Evolutionary conservation across 2,888 invertebrate genomes (phyloP).

Genomic region (Eristalinus sepulchralis): DNA sequence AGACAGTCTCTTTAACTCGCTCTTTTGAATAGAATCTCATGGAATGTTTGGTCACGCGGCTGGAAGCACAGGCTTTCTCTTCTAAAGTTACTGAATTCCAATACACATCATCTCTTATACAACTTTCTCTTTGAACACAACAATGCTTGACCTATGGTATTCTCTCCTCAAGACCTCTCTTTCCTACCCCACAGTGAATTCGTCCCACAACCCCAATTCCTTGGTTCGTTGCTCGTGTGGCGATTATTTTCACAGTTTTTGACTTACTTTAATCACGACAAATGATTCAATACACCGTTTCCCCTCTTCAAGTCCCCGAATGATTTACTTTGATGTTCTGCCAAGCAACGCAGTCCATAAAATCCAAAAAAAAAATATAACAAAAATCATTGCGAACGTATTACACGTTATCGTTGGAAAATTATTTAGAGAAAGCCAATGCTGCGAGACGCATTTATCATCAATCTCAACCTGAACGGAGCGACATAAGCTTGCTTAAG

Average conservation of each 20-base stretch:
- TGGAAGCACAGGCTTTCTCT: neutral
- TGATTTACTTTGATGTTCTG: slow-evolving; percentile 36
- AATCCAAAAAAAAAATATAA: slow-evolving; percentile 29
- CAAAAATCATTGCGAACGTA: slow-evolving; percentile 29
- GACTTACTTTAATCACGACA: neutral
- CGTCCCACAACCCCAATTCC: neutral
- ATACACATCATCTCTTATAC: slow-evolving; percentile 54
- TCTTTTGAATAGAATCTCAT: neutral
- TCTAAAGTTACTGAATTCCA: slow-evolving; percentile 20
- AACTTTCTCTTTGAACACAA: slow-evolving; percentile 10
- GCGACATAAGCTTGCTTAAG: slow-evolving; percentile 2
- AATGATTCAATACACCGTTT: neutral
- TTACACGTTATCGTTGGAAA: slow-evolving; percentile 15
- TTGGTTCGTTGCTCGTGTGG: neutral
- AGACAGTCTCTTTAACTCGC: neutral
- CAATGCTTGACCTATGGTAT: slow-evolving; percentile 42
- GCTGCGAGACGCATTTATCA: slow-evolving; percentile 34
- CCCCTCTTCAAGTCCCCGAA: neutral
- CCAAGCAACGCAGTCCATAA: slow-evolving; percentile 46
- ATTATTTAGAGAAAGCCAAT: slow-evolving; percentile 33
- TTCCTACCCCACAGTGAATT: neutral
- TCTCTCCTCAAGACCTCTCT: neutral
- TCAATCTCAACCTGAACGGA: slow-evolving; percentile 39
- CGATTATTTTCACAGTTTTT: neutral
- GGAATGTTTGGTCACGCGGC: slow-evolving; percentile 14